These are phyloP conservation scores for Papilio elwesi DNA, from an alignment of 2,888 invertebrate genomes.

Conservation along the genomic window DNA sequence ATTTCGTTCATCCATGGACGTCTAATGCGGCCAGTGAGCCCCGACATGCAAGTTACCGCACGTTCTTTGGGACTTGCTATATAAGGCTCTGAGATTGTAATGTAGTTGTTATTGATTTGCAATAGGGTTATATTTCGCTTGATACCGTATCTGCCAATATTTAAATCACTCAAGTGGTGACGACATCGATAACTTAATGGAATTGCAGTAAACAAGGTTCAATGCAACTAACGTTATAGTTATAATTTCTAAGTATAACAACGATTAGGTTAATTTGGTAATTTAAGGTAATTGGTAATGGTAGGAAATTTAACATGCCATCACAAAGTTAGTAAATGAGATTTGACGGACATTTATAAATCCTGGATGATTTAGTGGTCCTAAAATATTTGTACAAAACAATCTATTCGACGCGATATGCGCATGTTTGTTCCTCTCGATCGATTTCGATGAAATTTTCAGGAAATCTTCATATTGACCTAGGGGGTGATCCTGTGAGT, in stretches of 20 bases:
- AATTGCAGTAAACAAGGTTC: conserved; percentile 14
- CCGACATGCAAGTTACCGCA: conserved; percentile 17
- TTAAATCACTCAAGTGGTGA: not conserved
- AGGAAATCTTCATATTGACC: no score
- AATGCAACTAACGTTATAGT: not conserved
- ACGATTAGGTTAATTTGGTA: not conserved
- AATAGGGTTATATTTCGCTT: not conserved
- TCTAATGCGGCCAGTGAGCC: conserved; percentile 22
- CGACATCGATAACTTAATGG: conserved; percentile 4
- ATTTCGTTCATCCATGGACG: conserved; percentile 17
- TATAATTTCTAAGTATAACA: not conserved
- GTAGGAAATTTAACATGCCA: no score
- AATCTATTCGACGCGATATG: no score
- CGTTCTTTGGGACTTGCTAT: conserved; percentile 3
- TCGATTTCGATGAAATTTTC: no score
- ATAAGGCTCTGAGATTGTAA: not conserved
- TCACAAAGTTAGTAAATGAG: no score
- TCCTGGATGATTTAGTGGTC: no score
- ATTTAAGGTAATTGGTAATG: not conserved
- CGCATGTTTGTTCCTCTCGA: no score
- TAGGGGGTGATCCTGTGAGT: no score
- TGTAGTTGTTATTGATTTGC: not conserved
- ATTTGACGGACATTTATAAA: no score
- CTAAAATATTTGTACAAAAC: no score
- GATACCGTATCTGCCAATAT: not conserved